Evolutionary conservation across 2,888 invertebrate genomes (phyloP).

Genomic region (Synergus umbraculus): DNA sequence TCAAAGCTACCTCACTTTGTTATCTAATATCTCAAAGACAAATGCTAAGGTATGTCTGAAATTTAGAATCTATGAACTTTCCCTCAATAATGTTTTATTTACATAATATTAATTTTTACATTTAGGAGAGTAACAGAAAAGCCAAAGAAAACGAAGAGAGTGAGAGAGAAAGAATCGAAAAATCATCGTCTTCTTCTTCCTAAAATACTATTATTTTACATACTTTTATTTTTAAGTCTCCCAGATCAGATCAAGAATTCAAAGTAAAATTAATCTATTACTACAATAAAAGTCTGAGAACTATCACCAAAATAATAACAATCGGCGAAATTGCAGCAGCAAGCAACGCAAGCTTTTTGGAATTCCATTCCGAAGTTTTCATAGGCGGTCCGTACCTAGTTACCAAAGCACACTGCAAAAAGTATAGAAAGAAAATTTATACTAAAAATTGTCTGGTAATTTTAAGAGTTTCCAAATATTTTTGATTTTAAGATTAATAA

Average conservation of each 20-base stretch:
- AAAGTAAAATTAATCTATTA: slow-evolving; percentile 24
- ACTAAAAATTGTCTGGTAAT: not conserved
- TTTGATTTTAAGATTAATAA: slow-evolving; percentile 11
- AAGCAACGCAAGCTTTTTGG: slow-evolving; percentile 49
- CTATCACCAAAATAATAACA: slow-evolving; percentile 45
- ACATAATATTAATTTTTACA: not conserved
- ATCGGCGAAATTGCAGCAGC: slow-evolving; percentile 45
- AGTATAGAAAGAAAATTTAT: slow-evolving; percentile 9
- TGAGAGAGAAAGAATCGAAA: slow-evolving; percentile 23
- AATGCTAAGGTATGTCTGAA: slow-evolving; percentile 5
- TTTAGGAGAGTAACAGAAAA: slow-evolving; percentile 28
- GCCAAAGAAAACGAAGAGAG: not conserved
- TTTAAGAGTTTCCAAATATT: not conserved
- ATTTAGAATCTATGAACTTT: not conserved
- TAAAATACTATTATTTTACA: not conserved
- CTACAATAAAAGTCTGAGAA: slow-evolving; percentile 42
- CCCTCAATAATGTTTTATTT: not conserved
- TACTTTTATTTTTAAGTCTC: not conserved
- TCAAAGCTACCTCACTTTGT: slow-evolving; percentile 78
- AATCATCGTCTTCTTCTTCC: not conserved
- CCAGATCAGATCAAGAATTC: not conserved
- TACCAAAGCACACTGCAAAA: slow-evolving; percentile 63
- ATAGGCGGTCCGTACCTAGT: slow-evolving; percentile 63
- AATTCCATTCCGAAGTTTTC: slow-evolving; percentile 60
- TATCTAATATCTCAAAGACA: slow-evolving; percentile 55